A percentile compares a stretch with the other conserved stretches of the same genome.
phyloP scores from a whole-genome alignment of 2,888 invertebrate species.

The Endotricha flammealis region DNA sequence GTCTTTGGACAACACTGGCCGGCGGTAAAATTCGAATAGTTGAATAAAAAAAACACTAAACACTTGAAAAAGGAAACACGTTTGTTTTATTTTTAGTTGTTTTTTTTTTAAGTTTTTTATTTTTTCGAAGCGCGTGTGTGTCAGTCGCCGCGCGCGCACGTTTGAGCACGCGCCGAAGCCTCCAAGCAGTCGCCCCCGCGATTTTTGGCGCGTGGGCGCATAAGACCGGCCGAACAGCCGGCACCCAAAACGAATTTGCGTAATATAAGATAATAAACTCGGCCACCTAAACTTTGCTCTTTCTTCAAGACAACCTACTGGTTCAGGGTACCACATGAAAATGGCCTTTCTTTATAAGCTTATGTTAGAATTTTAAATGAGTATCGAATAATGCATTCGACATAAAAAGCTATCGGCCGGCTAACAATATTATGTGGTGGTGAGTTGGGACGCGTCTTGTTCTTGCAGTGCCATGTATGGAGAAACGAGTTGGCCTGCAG shows the following conservation, averaged over 20 bases:
- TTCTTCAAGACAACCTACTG: constrained; percentile 48
- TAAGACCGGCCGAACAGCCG: constrained; percentile 39
- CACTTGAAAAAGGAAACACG: constrained; percentile 6
- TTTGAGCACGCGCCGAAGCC: constrained; percentile 70
- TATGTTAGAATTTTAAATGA: constrained; percentile 79
- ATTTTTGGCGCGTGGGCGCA: constrained; percentile 68
- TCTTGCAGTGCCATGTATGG: constrained; percentile 71
- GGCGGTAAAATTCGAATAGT: constrained; percentile 21
- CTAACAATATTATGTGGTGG: constrained; percentile 76
- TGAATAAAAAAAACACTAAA: constrained; percentile 5
- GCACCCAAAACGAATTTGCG: constrained; percentile 70
- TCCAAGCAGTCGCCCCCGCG: constrained; percentile 68
- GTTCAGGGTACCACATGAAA: constrained; percentile 68
- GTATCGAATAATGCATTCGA: constrained; percentile 77
- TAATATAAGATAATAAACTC: constrained; percentile 63
- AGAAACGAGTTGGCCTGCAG: constrained; percentile 73
- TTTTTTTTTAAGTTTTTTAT: constrained; percentile 36
- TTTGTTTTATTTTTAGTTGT: constrained; percentile 28
- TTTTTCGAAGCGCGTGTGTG: constrained; percentile 63
- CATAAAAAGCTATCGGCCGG: constrained; percentile 76
- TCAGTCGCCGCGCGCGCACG: constrained; percentile 63
- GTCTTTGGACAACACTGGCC: constrained; percentile 40
- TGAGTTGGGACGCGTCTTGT: constrained; percentile 71
- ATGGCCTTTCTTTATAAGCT: constrained; percentile 75
- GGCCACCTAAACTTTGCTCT: constrained; percentile 22